Percentiles rank a stretch among this genome's conserved stretches.
These are phyloP conservation scores for Sylvia atricapilla DNA, from an alignment of 2,113 vertebrate genomes.

Conservation along the genomic window DNA sequence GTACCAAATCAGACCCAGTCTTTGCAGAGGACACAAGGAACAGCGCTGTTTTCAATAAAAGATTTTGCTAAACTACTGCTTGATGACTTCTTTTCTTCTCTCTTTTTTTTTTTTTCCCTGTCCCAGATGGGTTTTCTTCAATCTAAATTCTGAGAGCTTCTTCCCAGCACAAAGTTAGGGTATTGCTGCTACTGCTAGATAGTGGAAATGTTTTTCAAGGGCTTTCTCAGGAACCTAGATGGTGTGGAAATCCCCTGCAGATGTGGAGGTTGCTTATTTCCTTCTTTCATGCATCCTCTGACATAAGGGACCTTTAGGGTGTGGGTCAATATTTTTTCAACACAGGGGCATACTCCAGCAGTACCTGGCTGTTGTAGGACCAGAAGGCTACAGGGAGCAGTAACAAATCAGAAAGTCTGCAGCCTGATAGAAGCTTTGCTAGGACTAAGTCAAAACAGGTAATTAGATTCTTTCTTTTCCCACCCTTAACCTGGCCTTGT, in stretches of 20 bases:
- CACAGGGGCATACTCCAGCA: neutral
- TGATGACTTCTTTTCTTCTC: neutral
- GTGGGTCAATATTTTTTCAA: neutral
- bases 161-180: neutral
- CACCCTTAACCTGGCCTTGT: neutral
- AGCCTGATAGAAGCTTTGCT: neutral
- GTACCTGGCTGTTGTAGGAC: neutral
- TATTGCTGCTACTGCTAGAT: neutral
- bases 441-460: neutral
- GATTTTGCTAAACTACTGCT: neutral
- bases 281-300: neutral
- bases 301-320: neutral
- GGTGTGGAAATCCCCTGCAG: neutral
- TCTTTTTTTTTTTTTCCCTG: rapidly evolving
- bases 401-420: neutral
- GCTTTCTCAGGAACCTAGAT: neutral
- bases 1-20: neutral
- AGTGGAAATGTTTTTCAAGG: neutral
- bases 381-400: neutral
- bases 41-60: neutral
- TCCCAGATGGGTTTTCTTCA: neutral
- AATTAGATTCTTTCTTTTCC: neutral
- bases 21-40: neutral
- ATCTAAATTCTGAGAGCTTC: neutral
- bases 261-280: neutral